Evolutionary conservation across 1,140 invertebrate genomes (phyloP).

Genomic region (Drosophila bocqueti): DNA sequence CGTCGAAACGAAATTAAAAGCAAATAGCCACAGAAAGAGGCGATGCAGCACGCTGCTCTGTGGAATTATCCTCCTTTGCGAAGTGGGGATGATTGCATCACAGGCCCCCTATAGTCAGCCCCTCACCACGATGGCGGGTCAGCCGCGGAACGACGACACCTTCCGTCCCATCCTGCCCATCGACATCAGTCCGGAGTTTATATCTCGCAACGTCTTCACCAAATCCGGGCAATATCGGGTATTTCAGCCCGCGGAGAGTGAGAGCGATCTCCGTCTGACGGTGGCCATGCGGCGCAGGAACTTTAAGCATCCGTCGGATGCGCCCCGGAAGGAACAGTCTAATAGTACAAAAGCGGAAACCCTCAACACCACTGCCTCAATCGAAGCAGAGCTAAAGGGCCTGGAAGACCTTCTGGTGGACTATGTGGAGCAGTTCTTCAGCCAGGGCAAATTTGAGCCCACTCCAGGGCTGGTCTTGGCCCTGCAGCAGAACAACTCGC

Average conservation of each 20-base stretch:
- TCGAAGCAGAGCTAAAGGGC: conserved; percentile 58
- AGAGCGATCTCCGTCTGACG: conserved; percentile 70
- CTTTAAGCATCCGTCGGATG: conserved; percentile 44
- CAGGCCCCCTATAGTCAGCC: conserved; percentile 61
- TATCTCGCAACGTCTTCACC: conserved; percentile 81
- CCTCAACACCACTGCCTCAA: conserved; percentile 14
- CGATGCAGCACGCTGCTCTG: conserved; percentile 50
- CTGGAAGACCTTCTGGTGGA: conserved; percentile 72
- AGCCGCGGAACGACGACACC: conserved; percentile 64
- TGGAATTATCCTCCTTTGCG: conserved; percentile 43
- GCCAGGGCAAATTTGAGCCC: conserved; percentile 73
- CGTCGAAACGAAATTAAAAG: conserved; percentile 59
- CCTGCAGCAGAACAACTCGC: conserved; percentile 67
- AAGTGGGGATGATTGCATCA: conserved; percentile 26
- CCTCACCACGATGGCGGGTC: conserved; percentile 65
- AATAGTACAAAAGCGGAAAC: conserved; percentile 2
- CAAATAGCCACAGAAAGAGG: conserved; percentile 74
- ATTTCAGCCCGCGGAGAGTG: conserved; percentile 71
- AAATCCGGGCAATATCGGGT: conserved; percentile 79
- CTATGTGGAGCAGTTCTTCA: conserved; percentile 78
- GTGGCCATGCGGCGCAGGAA: conserved; percentile 63
- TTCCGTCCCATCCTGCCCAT: conserved; percentile 76
- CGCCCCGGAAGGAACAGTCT: conserved; percentile 1
- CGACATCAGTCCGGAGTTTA: conserved; percentile 76
- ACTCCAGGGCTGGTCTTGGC: conserved; percentile 70